Percentiles rank a stretch among this genome's conserved stretches.
These are phyloP conservation scores for Delphinapterus leucas DNA, from an alignment of 2,113 vertebrate genomes.

Conservation along the genomic window DNA sequence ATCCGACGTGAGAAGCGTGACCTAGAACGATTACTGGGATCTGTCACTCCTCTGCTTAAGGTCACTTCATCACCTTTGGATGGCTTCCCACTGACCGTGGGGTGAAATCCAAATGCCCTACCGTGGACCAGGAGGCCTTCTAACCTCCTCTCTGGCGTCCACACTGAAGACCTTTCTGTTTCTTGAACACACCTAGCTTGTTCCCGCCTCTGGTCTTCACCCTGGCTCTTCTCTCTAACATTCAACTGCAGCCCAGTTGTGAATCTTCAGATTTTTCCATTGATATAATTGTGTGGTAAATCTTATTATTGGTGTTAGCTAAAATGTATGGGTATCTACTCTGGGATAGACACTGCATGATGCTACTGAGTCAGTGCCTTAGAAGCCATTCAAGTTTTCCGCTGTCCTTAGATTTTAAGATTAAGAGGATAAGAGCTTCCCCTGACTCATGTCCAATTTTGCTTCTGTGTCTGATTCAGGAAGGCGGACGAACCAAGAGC, in stretches of 20 bases:
- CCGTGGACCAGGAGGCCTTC: not conserved
- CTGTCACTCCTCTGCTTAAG: not conserved
- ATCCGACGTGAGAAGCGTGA: not conserved
- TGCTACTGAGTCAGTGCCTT: not conserved
- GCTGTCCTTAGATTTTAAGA: not conserved
- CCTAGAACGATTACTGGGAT: not conserved
- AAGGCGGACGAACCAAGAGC: conserved; percentile 88
- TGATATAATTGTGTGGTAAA: not conserved
- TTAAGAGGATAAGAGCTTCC: not conserved
- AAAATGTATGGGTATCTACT: not conserved
- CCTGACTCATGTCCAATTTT: conserved; percentile 11
- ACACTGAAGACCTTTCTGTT: not conserved
- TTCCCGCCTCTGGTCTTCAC: not conserved
- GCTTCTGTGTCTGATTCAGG: conserved; percentile 77
- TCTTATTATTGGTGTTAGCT: not conserved
- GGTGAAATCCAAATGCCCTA: not conserved
- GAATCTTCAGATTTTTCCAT: not conserved
- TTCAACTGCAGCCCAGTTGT: not conserved
- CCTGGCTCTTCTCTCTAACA: not conserved
- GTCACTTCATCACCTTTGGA: not conserved
- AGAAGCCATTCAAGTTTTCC: not conserved
- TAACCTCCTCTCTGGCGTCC: too few species aligned
- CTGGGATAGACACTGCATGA: not conserved
- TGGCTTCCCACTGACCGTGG: not conserved
- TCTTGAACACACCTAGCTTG: not conserved